phyloP scores from a whole-genome alignment of 2,888 invertebrate species.

The Melanchra persicariae region DNA sequence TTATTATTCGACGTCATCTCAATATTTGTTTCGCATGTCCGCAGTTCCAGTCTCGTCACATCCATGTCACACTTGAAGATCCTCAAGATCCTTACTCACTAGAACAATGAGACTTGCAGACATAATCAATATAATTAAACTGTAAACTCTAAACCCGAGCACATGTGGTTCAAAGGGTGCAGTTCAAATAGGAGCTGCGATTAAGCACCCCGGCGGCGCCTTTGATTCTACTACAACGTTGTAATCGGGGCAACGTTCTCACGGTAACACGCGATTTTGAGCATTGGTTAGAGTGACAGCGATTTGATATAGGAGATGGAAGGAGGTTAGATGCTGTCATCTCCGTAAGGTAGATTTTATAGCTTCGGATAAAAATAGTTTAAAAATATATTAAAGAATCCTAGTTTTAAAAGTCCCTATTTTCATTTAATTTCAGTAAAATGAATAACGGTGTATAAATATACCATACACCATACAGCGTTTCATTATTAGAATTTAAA shows the following conservation, averaged over 20 bases:
- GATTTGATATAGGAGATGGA: conserved; percentile 19
- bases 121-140: conserved; percentile 61
- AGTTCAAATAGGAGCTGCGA: conserved; percentile 65
- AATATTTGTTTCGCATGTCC: no score
- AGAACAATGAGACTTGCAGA: conserved; percentile 22
- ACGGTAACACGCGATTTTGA: conserved; percentile 65
- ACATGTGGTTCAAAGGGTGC: conserved; percentile 61
- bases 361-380: not conserved
- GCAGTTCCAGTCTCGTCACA: not conserved
- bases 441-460: not conserved
- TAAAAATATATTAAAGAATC: no score
- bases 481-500: not conserved
- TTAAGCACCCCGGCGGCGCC: conserved; percentile 67
- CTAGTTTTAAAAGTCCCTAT: no score
- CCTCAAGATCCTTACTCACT: not conserved
- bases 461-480: not conserved
- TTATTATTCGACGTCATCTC: no score
- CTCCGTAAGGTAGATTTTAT: not conserved
- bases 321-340: not conserved
- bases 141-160: conserved; percentile 53
- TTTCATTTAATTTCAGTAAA: not conserved
- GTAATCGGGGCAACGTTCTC: conserved; percentile 66
- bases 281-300: conserved; percentile 52
- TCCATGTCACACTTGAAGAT: not conserved
- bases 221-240: conserved; percentile 63